Evolutionary conservation across 37 sponge, comb jelly and placozoan species (phyloP).

Genomic region (Oscarella lobularis): DNA sequence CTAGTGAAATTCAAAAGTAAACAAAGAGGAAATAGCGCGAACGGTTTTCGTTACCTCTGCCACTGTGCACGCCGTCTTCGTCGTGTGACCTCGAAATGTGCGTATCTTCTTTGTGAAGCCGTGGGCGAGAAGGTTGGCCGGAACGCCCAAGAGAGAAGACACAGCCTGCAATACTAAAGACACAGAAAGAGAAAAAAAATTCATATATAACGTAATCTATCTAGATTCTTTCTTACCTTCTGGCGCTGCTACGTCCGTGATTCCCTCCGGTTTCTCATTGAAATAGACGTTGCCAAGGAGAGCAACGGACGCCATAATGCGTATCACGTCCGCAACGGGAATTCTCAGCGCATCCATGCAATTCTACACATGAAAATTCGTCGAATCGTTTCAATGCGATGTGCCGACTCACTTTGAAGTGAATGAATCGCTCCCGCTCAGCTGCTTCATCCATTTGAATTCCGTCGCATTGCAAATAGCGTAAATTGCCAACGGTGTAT

Average conservation of each 20-base stretch:
- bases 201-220: no score
- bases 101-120: neutral
- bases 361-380: constrained; percentile 24
- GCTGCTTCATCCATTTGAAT: neutral
- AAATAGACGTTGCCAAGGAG: constrained; percentile 70
- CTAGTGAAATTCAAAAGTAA: constrained; percentile 19
- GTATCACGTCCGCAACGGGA: constrained; percentile 66
- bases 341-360: constrained; percentile 73
- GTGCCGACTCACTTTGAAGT: neutral
- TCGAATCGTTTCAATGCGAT: no score
- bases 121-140: neutral
- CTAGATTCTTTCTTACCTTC: constrained; percentile 36
- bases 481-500: constrained; percentile 29
- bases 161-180: no score
- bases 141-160: neutral
- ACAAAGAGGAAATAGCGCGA: no score
- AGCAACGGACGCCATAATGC: constrained; percentile 53
- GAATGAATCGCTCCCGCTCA: neutral
- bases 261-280: constrained; percentile 63
- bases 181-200: no score
- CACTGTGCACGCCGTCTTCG: neutral
- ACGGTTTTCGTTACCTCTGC: neutral
- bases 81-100: neutral
- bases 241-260: constrained; percentile 32
- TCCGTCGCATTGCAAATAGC: constrained; percentile 25